Evolutionary conservation across 2,888 invertebrate species (phyloP).

Genomic region (Harpalus rubripes): DNA sequence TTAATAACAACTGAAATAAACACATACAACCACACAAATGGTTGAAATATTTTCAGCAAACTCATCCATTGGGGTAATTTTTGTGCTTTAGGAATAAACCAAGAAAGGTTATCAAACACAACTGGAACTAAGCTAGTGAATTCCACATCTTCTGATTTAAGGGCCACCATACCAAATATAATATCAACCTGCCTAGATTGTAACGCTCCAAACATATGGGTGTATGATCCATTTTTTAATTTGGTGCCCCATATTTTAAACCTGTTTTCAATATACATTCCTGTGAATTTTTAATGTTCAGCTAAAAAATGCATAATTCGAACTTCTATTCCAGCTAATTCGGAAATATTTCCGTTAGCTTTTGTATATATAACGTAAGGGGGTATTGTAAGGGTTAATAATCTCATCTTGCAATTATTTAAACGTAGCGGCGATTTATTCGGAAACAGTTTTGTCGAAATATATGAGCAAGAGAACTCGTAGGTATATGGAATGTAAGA

Average conservation of each 20-base stretch:
- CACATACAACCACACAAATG: neutral
- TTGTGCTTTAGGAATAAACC: slow-evolving; percentile 33
- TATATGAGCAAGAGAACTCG: slow-evolving; percentile 22
- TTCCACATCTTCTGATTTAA: neutral
- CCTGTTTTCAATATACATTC: neutral
- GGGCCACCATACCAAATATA: slow-evolving; percentile 1
- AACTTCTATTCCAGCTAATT: slow-evolving; percentile 8
- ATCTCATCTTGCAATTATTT: slow-evolving; percentile 3
- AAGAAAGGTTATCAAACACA: neutral
- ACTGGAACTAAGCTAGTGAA: neutral
- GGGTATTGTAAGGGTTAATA: neutral
- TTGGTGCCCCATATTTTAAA: slow-evolving; percentile 9
- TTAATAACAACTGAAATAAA: neutral
- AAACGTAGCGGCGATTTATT: slow-evolving; percentile 2
- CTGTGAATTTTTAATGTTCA: slow-evolving; percentile 10
- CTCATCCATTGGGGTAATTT: neutral
- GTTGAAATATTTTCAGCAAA: slow-evolving; percentile 15
- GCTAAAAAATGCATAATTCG: neutral
- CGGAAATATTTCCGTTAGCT: neutral
- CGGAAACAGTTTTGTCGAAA: slow-evolving; percentile 16
- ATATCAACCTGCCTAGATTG: neutral
- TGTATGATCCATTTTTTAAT: neutral
- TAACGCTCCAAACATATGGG: slow-evolving; percentile 1
- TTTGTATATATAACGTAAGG: slow-evolving; percentile 21
- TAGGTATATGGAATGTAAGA: neutral